Conservation (phyloP, 2,113 vertebrate genomes). For the Rhombomys opimus region DNA sequence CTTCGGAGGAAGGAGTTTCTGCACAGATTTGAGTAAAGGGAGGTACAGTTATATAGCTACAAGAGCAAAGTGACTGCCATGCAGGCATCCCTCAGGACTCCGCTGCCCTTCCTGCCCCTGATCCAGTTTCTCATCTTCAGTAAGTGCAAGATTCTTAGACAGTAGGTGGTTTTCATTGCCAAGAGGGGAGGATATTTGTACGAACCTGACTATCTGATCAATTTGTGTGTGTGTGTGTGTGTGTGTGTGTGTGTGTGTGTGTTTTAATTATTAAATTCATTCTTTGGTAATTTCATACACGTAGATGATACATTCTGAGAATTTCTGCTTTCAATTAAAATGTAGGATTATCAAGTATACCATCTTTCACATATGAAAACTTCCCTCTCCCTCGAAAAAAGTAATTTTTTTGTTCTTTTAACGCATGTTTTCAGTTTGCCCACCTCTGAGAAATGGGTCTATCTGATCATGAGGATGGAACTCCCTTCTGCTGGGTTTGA, state of each 20-base stretch:
- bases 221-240: conserved; percentile 23
- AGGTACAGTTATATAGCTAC: not conserved
- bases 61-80: not conserved
- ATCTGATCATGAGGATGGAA: not conserved
- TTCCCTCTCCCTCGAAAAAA: conserved; percentile 16
- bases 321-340: not conserved
- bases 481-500: not conserved
- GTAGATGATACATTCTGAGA: not conserved
- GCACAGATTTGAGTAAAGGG: not conserved
- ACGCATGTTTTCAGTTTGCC: conserved; percentile 19
- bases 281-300: not conserved
- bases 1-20: conserved; percentile 2
- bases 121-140: conserved; percentile 73
- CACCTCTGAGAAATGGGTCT: not conserved
- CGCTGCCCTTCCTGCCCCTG: conserved; percentile 31
- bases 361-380: not conserved
- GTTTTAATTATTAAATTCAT: not conserved
- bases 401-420: conserved; percentile 37
- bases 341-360: conserved; percentile 26
- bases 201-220: conserved; percentile 50
- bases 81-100: conserved; percentile 30
- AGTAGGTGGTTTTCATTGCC: conserved; percentile 69
- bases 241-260: not conserved
- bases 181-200: conserved; percentile 68
- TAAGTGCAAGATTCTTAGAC: conserved; percentile 61